Base-by-base conservation (phyloP, 2,113 vertebrate genomes). In the Narcine bancroftii region DNA sequence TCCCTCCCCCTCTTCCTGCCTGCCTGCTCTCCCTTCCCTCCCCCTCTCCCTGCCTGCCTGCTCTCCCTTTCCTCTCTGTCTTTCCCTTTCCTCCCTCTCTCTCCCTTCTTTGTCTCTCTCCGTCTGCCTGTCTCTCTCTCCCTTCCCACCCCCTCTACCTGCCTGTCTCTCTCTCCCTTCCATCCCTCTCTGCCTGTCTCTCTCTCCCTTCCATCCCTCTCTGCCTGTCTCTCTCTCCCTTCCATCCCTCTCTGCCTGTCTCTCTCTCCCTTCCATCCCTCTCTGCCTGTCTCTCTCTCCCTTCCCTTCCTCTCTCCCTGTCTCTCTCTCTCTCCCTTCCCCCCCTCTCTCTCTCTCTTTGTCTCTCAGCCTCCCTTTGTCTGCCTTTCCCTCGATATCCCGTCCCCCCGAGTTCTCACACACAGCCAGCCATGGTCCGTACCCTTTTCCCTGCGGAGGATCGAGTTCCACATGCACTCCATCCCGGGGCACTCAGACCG, bases 121-220 rank as follows among this genome's bases (percentile, higher is more conserved):
- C 92, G 93, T 94, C 75, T 77, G 93, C 60, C n/a, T n/a, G n/a
- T n/a, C 65, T n/a, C 47, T 45, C 79, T 33, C 13, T 50, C 17
- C 6, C 42, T 53, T 26, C 24, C 42, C 19, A 29, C 9, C 19
- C 29, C 42, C 3, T 7, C 39, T 65, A 39, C 45, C 36, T 21
- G 21, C 26, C 19, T n/a, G 24, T 45, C 77, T 60, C 33, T 24
- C 56, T 63, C 19, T 77, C n/a, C 66, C 75, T 56, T 19, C 63
- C 11, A 21, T 53, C 13, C 1, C 0, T 21, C 1, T 39, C 39
- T 21, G 36, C 29, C 50, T n/a, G 21, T 21, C 60, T 71, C 6
- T 69, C 9, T 45, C 24, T 21, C 39, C 29, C 29, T 6, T 60
- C 36, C 53, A 29, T 13, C 9, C 17, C 6, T 19, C 56, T 15